Evolutionary conservation across 2,888 invertebrate species (phyloP).

Genomic region (Hyles lineata): DNA sequence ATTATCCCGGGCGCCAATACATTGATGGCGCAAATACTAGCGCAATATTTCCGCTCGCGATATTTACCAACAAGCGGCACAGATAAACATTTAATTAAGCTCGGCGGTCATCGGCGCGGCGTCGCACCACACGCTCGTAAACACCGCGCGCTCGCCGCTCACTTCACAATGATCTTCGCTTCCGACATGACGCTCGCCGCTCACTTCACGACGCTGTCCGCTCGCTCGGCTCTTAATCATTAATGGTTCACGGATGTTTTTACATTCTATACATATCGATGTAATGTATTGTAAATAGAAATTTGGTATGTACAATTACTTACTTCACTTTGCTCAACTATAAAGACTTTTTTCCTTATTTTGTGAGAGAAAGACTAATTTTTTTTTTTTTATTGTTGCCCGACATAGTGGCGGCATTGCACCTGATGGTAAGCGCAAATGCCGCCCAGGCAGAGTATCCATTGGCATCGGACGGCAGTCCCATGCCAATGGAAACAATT

Average conservation of each 20-base stretch:
- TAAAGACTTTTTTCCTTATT: too few species aligned
- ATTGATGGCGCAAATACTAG: not conserved
- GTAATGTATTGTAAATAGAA: not conserved
- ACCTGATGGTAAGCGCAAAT: too few species aligned
- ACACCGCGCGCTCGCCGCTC: not conserved
- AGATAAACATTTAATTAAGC: constrained; percentile 15
- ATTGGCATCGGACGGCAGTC: too few species aligned
- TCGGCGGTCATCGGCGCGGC: not conserved
- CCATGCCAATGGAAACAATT: too few species aligned
- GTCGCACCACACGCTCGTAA: not conserved
- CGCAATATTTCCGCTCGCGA: not conserved
- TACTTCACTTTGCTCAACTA: too few species aligned
- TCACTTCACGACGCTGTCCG: not conserved
- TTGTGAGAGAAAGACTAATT: too few species aligned
- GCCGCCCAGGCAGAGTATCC: too few species aligned
- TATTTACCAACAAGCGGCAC: not conserved
- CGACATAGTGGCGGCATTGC: too few species aligned
- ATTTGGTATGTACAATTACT: too few species aligned
- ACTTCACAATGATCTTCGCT: not conserved
- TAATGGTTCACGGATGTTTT: not conserved
- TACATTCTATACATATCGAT: not conserved
- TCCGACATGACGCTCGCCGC: not conserved
- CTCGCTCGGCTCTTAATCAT: not conserved
- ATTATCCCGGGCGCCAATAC: not conserved
- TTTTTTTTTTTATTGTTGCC: too few species aligned